Evolutionary conservation across 2,113 vertebrate species (phyloP), one percentile per base, ranked within the genome.

Genomic region (Merops nubicus): DNA sequence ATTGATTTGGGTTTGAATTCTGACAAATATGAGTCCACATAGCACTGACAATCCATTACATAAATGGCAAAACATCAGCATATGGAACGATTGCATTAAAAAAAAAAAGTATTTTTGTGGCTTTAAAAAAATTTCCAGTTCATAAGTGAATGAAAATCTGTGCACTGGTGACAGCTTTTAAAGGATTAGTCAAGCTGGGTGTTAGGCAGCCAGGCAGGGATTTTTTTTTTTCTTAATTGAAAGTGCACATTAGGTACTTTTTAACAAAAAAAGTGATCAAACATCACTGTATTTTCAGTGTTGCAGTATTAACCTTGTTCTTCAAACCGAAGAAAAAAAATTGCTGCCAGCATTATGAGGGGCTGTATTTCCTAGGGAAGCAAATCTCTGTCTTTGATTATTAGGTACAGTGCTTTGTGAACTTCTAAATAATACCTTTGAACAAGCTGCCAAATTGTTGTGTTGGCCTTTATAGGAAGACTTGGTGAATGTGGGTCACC

Each of bases 391-490:
- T 56, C 74, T 97, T 91, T 95, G 67, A 73, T 96, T 79, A 26
- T 34, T 54, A 81, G 23, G 38, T 89, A 3, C 38, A 60, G 59
- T 65, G 34, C 74, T 96, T 89, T 65, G 53, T 48, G 59, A 95
- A 74, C 63, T 70, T 92, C 15, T 59, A n/a, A 70, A 38, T 80
- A 54, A 10, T 92, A 43, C 43, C 65, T 96, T 92, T 92, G 89
- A 95, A 91, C 59, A 48, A 68, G 36, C 68, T 96, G 78, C 88
- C 81, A 91, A 86, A 84, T 90, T 60, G 34, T 90, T 95, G 31
- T 53, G 87, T 88, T 85, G n/a, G 7, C 72, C 96, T 95, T 92
- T 25, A 57, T 29, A 36, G 68, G 45, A 90, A 83, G 50, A 23
- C 47, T 91, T 73, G 16, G n/a, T 73, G 40, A 78, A 79, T 73